A percentile compares a stretch with the other conserved stretches of the same genome.
Conservation (phyloP, 2,113 vertebrate species). For the Labeo rohita region DNA sequence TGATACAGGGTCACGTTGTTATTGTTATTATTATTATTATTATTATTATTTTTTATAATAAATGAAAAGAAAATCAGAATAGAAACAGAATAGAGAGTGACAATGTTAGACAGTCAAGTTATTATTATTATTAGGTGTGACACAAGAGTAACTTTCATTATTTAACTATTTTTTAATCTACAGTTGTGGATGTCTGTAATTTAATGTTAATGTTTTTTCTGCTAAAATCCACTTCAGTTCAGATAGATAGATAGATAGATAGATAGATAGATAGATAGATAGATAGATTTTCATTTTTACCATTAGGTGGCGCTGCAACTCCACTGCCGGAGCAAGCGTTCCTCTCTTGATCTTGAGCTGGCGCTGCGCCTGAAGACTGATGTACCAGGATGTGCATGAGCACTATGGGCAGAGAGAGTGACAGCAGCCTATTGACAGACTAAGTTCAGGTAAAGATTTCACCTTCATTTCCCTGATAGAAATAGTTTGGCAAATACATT, state of each 20-base stretch:
- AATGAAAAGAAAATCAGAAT: too few relatives aligned
- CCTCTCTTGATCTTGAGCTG: not conserved
- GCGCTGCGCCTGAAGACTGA: not conserved
- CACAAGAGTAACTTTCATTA: too few relatives aligned
- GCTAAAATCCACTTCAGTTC: too few relatives aligned
- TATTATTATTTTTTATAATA: too few relatives aligned
- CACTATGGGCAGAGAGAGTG: not conserved
- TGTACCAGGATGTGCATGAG: not conserved
- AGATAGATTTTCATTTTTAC: not conserved
- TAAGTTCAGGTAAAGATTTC: constrained; percentile 21
- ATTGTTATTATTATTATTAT: too few relatives aligned
- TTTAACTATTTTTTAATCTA: too few relatives aligned
- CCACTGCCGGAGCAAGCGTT: constrained; percentile 19
- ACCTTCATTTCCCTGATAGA: constrained; percentile 9
- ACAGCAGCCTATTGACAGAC: not conserved
- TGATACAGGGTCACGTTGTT: too few relatives aligned
- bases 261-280: not conserved
- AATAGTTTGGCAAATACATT: not conserved
- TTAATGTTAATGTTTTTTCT: too few relatives aligned
- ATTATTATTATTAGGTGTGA: too few relatives aligned
- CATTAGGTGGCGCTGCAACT: constrained; percentile 70
- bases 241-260: not conserved
- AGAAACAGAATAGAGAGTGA: too few relatives aligned
- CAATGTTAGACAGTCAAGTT: too few relatives aligned
- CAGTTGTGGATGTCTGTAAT: too few relatives aligned